phyloP scores from a whole-genome alignment of 2,888 invertebrate genomes.

The Oconnorella tubifera region DNA sequence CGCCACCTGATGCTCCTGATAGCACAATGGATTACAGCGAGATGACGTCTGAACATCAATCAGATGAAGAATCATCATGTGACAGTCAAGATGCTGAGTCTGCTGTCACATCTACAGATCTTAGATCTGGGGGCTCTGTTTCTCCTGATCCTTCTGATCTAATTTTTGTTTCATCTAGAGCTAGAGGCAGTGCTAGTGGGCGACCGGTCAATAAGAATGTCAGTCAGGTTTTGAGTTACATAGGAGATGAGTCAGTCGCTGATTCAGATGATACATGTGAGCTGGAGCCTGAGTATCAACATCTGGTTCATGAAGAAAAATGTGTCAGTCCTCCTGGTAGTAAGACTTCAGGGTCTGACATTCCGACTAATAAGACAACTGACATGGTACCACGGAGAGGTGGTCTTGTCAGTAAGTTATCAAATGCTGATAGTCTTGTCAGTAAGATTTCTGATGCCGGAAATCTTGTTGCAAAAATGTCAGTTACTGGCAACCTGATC shows the following conservation, averaged over 20 bases:
- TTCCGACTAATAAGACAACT: no score
- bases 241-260: not conserved
- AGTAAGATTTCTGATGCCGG: no score
- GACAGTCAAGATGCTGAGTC: constrained; percentile 5
- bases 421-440: no score
- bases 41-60: not conserved
- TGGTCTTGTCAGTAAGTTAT: no score
- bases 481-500: no score
- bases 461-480: no score
- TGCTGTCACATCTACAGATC: constrained; percentile 10
- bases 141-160: not conserved
- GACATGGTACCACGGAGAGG: no score
- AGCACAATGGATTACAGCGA: constrained; percentile 20
- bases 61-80: constrained; percentile 17
- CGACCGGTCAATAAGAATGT: no score
- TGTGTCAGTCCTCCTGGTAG: no score
- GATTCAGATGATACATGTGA: not conserved
- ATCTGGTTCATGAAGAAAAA: not conserved
- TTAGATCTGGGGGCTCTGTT: not conserved
- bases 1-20: constrained; percentile 20
- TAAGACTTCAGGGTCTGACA: no score
- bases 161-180: not conserved
- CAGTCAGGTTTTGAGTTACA: no score
- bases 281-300: not conserved
- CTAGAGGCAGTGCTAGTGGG: not conserved